Conservation (phyloP, 1,140 invertebrate species). For the Coptotermes formosanus region DNA sequence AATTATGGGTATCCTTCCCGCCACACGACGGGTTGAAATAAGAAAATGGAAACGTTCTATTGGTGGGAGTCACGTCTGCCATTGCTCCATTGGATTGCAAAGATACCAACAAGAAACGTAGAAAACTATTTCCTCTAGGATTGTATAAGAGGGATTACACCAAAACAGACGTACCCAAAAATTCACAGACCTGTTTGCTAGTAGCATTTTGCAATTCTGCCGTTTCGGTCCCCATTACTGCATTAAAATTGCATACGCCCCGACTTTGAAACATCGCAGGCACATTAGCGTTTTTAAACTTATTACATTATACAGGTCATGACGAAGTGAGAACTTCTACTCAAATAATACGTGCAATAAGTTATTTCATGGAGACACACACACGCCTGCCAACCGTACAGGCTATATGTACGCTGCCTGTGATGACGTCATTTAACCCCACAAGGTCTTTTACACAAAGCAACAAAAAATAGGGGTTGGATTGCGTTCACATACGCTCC, state of each 20-base stretch:
- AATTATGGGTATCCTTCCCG: slow-evolving; percentile 45
- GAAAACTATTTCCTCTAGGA: slow-evolving; percentile 18
- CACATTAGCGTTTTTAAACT: too few species aligned
- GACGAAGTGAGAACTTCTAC: too few species aligned
- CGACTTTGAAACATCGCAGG: too few species aligned
- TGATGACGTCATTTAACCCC: background rate
- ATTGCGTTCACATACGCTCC: background rate
- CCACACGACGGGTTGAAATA: slow-evolving; percentile 43
- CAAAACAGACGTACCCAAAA: background rate
- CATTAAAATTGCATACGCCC: too few species aligned
- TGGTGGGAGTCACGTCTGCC: slow-evolving; percentile 37
- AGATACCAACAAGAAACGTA: slow-evolving; percentile 25
- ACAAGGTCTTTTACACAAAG: background rate
- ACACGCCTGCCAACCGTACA: background rate
- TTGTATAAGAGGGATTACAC: background rate
- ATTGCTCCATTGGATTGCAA: slow-evolving; percentile 26
- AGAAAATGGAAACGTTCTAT: slow-evolving; percentile 22
- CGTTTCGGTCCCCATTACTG: too few species aligned
- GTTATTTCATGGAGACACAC: background rate
- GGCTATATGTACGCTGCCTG: background rate
- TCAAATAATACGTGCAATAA: background rate
- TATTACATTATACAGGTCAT: too few species aligned
- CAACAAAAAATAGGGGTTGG: background rate
- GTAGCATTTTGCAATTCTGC: too few species aligned
- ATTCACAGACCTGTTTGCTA: too few species aligned